A percentile compares a stretch with the other conserved stretches of the same genome.
phyloP scores from a whole-genome alignment of 1,140 invertebrate species.

The Polypedilum vanderplanki region DNA sequence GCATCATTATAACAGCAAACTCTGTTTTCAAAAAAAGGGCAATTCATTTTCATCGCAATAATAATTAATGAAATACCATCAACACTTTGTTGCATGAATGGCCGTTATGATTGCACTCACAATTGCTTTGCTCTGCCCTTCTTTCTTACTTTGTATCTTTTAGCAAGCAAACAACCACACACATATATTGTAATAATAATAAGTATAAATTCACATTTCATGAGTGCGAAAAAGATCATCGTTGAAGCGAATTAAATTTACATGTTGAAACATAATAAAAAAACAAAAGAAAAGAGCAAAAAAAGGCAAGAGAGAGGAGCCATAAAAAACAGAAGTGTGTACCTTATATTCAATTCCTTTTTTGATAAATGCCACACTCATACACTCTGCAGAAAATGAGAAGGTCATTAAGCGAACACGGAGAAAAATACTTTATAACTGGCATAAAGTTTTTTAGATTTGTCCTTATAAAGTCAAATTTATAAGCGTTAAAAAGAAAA shows the following conservation, averaged over 20 bases:
- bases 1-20: background rate
- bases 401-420: background rate
- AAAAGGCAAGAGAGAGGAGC: background rate
- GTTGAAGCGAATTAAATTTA: constrained; percentile 21
- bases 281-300: background rate
- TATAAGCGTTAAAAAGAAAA: too few relatives aligned
- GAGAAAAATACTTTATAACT: too few relatives aligned
- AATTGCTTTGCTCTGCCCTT: background rate
- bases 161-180: too few relatives aligned
- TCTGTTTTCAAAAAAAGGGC: background rate
- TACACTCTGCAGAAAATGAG: background rate
- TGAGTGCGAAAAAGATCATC: constrained; percentile 20
- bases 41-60: constrained; percentile 1
- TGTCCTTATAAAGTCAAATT: too few relatives aligned
- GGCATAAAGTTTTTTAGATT: too few relatives aligned
- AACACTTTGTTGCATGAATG: constrained; percentile 17
- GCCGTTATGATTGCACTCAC: background rate
- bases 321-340: constrained; percentile 7
- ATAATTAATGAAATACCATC: constrained; percentile 27
- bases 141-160: background rate
- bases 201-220: constrained; percentile 13
- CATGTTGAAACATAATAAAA: constrained; percentile 20
- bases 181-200: background rate
- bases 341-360: background rate
- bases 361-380: background rate